Evolutionary conservation across 2,888 invertebrate genomes (phyloP).

Genomic region (Synergus japonicus): DNA sequence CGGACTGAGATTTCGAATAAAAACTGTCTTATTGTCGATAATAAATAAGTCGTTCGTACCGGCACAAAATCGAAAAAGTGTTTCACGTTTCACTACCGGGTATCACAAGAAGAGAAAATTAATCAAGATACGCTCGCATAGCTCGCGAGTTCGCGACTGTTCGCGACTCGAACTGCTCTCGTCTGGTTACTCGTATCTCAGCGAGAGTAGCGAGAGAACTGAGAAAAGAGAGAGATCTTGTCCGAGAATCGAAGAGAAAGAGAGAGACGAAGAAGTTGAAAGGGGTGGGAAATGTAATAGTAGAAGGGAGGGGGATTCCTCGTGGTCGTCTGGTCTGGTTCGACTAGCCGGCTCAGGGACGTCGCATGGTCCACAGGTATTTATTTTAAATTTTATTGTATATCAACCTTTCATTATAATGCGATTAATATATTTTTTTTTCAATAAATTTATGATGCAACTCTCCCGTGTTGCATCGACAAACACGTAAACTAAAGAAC

Average conservation of each 20-base stretch:
- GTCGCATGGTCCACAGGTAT: neutral
- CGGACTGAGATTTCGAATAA: neutral
- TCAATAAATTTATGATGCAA: no score
- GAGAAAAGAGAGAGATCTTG: neutral
- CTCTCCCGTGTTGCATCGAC: no score
- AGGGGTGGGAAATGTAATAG: neutral
- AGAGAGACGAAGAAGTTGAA: neutral
- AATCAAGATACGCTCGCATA: neutral
- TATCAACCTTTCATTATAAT: no score
- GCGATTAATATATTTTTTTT: no score
- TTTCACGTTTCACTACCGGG: neutral
- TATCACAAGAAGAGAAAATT: neutral
- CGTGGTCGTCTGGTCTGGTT: conserved; percentile 13
- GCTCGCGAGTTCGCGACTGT: neutral
- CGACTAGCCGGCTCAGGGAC: neutral
- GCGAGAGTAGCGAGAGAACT: neutral
- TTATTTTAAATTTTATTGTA: no score
- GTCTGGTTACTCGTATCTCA: no score
- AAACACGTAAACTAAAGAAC: no score
- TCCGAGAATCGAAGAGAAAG: neutral
- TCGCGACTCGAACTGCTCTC: neutral
- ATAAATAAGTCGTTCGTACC: neutral
- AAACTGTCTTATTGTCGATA: neutral
- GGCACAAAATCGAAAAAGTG: neutral
- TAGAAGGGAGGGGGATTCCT: neutral